Percentiles rank a stretch among this genome's conserved stretches.
These are phyloP conservation scores for Coptodon rendalli DNA, from an alignment of 2,113 vertebrate species.

Conservation along the genomic window DNA sequence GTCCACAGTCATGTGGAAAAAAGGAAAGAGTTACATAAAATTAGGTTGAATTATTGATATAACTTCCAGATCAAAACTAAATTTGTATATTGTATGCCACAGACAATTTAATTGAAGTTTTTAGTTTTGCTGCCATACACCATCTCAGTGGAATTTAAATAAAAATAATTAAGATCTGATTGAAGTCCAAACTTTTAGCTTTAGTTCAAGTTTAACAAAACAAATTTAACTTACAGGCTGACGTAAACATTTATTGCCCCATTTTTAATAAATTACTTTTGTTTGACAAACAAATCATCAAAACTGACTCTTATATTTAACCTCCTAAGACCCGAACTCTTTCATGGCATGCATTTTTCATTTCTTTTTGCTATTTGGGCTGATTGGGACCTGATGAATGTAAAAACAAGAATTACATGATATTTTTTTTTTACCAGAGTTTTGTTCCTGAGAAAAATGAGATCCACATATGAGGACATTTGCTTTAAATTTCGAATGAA, in stretches of 20 bases:
- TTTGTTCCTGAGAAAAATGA: no score
- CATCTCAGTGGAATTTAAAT: not conserved
- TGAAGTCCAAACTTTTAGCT: not conserved
- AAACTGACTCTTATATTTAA: not conserved
- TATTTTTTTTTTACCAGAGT: no score
- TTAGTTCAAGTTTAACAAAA: not conserved
- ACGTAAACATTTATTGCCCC: not conserved
- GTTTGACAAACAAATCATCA: not conserved
- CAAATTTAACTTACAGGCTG: not conserved
- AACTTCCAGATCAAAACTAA: not conserved
- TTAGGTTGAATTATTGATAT: not conserved
- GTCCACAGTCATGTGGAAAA: not conserved
- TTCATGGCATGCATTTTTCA: no score
- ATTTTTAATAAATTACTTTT: not conserved
- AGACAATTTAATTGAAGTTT: not conserved
- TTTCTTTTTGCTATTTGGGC: no score
- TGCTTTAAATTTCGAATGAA: no score
- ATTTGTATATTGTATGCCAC: not conserved
- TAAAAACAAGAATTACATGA: no score
- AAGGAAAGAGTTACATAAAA: not conserved
- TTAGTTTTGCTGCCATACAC: no score
- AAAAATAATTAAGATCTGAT: not conserved
- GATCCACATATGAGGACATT: no score
- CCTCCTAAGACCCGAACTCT: no score
- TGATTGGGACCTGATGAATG: no score